These are phyloP conservation scores for Chaetophractus vellerosus DNA, from an alignment of 2,797 vertebrate genomes.

Conservation along the genomic window DNA sequence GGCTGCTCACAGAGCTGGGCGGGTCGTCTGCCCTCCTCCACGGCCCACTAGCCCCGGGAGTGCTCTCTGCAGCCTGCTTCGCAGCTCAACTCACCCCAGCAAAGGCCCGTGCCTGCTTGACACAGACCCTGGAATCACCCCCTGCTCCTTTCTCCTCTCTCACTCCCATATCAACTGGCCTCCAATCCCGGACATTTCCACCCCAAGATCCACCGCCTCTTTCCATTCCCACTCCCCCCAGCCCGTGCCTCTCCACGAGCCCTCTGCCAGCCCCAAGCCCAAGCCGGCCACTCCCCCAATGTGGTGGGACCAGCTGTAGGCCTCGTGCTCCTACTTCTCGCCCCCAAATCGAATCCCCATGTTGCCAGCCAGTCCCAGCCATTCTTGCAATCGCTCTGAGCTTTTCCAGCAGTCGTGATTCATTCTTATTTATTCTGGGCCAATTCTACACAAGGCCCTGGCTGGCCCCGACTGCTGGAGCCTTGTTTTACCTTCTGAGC, in stretches of 20 bases:
- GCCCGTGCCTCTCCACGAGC: background rate
- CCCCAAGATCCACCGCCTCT: background rate
- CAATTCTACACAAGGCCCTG: background rate
- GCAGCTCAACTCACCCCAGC: background rate
- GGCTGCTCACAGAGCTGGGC: background rate
- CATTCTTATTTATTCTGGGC: background rate
- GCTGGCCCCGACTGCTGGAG: background rate
- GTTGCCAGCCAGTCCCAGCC: background rate
- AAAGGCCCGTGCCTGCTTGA: background rate
- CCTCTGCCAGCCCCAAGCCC: background rate
- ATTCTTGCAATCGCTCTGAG: background rate
- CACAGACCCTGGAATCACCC: background rate
- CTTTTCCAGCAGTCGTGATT: background rate
- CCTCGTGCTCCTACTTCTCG: accelerated
- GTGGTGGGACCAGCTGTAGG: background rate
- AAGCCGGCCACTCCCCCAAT: no score
- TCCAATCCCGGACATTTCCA: background rate
- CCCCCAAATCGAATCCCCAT: background rate
- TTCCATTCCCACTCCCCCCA: no score
- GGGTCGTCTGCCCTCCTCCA: background rate
- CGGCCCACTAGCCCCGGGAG: accelerated
- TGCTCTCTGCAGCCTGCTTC: no score
- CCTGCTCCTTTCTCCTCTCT: background rate
- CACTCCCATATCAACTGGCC: background rate
- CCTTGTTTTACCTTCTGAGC: background rate